phyloP scores from a whole-genome alignment of 2,113 vertebrate species.

The Corythaeola cristata region DNA sequence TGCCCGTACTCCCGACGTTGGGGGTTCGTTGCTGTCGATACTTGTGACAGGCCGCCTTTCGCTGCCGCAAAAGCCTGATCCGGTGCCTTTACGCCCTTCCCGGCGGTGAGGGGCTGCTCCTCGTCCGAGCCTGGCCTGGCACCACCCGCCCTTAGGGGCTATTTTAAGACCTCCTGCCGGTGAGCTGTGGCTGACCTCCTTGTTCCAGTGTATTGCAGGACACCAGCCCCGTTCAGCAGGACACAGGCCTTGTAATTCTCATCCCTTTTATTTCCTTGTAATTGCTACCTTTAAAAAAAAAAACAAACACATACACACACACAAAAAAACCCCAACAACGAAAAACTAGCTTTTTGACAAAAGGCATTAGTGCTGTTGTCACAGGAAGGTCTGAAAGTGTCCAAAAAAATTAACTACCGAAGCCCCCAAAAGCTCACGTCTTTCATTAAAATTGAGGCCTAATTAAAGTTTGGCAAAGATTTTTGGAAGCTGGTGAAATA shows the following conservation, averaged over 20 bases:
- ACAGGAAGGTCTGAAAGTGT: neutral
- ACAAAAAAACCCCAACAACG: too few relatives aligned
- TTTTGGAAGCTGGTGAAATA: neutral
- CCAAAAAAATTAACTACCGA: neutral
- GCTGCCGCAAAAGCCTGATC: neutral
- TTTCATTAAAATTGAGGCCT: neutral
- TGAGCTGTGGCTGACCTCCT: neutral
- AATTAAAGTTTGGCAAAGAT: neutral
- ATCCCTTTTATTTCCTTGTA: neutral
- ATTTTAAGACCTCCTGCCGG: neutral
- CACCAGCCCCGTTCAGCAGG: fast-evolving
- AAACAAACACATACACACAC: neutral
- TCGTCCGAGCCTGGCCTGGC: too few relatives aligned
- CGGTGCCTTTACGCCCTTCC: neutral
- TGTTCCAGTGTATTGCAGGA: neutral
- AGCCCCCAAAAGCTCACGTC: neutral
- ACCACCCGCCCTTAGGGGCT: neutral
- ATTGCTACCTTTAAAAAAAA: neutral
- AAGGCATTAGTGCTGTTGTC: fast-evolving
- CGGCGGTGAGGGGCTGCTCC: too few relatives aligned
- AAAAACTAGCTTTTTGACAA: neutral
- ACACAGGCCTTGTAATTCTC: neutral
- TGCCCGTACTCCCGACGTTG: fast-evolving
- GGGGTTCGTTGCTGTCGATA: neutral
- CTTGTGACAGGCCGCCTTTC: neutral